Evolutionary conservation across 2,888 invertebrate species (phyloP).

Genomic region (Neuroscelio doddi): DNA sequence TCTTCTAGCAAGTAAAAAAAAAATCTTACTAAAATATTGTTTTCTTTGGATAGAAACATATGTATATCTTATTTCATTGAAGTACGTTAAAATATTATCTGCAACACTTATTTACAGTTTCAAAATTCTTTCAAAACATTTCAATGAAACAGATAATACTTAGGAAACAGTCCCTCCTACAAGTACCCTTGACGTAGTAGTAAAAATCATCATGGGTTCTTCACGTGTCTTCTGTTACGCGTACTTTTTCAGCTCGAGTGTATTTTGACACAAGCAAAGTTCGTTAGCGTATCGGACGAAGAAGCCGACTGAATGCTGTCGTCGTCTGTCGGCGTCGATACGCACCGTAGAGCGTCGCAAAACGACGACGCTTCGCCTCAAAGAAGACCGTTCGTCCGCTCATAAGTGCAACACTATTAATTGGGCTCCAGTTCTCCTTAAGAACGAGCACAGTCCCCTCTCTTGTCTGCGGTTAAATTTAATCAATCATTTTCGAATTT

Average conservation of each 20-base stretch:
- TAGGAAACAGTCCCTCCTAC: too few relatives aligned
- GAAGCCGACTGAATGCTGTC: slow-evolving; percentile 54
- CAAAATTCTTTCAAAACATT: too few relatives aligned
- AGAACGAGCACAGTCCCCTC: slow-evolving; percentile 41
- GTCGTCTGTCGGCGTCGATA: slow-evolving; percentile 64
- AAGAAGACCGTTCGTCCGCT: slow-evolving; percentile 47
- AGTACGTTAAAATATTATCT: too few relatives aligned
- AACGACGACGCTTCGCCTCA: slow-evolving; percentile 55
- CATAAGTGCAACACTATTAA: slow-evolving; percentile 51
- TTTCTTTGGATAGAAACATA: too few relatives aligned
- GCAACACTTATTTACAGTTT: too few relatives aligned
- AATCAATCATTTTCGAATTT: slow-evolving; percentile 60
- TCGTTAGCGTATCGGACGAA: slow-evolving; percentile 45
- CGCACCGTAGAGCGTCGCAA: slow-evolving; percentile 64
- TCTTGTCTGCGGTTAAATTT: slow-evolving; percentile 51
- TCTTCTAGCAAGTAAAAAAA: too few relatives aligned
- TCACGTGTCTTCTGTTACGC: slow-evolving; percentile 48
- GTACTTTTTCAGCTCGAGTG: too few relatives aligned
- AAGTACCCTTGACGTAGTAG: too few relatives aligned
- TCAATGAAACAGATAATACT: too few relatives aligned
- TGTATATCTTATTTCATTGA: too few relatives aligned
- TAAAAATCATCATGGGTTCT: too few relatives aligned
- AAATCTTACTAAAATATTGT: too few relatives aligned
- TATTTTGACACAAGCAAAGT: slow-evolving; percentile 57
- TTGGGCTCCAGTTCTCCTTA: slow-evolving; percentile 45